phyloP scores from a whole-genome alignment of 2,888 invertebrate genomes.

The Trichogramma dendrolimi region DNA sequence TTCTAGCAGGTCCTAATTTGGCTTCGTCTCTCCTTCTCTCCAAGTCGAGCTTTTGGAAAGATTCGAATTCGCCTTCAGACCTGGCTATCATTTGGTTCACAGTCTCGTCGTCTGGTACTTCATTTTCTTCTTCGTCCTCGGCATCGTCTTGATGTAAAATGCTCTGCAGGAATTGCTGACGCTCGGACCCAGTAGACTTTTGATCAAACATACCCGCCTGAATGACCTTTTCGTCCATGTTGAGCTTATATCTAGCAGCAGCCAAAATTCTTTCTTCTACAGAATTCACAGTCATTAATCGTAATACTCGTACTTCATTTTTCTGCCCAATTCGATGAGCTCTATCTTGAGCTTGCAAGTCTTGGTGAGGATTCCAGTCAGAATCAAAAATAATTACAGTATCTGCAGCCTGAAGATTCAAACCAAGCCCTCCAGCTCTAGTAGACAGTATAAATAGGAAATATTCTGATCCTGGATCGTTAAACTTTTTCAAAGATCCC shows the following conservation, averaged over 20 bases:
- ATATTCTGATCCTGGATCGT: constrained; percentile 82
- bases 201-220: constrained; percentile 99
- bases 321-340: constrained; percentile 99
- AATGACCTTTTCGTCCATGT: constrained; percentile 99
- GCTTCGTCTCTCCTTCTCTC: constrained; percentile 80
- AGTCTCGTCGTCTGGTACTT: constrained; percentile 97
- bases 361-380: constrained; percentile 99
- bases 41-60: constrained; percentile 88
- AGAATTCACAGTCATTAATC: constrained; percentile 97
- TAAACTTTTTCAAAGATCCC: constrained; percentile 89
- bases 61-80: constrained; percentile 88
- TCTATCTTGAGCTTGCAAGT: constrained; percentile 98
- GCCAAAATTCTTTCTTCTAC: constrained; percentile 98
- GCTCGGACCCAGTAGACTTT: constrained; percentile 94
- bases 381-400: constrained; percentile 99
- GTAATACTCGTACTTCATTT: constrained; percentile 94
- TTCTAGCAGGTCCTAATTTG: constrained; percentile 61
- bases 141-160: constrained; percentile 93
- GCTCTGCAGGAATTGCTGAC: constrained; percentile 92
- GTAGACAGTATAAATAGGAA: constrained; percentile 96
- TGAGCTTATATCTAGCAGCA: constrained; percentile 95
- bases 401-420: constrained; percentile 97
- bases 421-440: constrained; percentile 94
- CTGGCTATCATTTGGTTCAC: constrained; percentile 99
- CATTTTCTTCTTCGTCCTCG: constrained; percentile 93